These are phyloP conservation scores for Saxidomus purpurata DNA, from an alignment of 1,140 invertebrate species.

Conservation along the genomic window DNA sequence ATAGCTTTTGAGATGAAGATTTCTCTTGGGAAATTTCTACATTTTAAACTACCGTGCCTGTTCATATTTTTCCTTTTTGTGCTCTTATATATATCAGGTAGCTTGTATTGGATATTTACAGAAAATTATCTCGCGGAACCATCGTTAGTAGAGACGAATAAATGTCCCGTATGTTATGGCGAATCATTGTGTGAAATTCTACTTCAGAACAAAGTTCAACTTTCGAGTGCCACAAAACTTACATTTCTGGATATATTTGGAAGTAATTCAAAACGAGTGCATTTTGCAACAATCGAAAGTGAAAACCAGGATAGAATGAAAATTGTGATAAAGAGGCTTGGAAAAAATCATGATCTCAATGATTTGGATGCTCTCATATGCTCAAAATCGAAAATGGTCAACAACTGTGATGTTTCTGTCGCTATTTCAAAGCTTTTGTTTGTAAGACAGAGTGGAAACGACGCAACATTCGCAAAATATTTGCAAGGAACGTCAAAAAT, in stretches of 20 bases:
- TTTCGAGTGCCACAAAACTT: not conserved
- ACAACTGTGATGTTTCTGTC: not conserved
- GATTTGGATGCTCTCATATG: slow-evolving; percentile 15
- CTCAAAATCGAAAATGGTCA: not conserved
- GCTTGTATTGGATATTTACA: slow-evolving; percentile 23
- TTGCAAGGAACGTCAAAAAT: slow-evolving; percentile 21
- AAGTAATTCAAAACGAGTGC: not conserved
- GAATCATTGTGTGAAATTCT: not conserved
- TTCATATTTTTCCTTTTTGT: slow-evolving; percentile 31
- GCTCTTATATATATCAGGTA: slow-evolving; percentile 1
- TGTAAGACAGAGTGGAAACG: not conserved
- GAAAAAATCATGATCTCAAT: slow-evolving; percentile 23
- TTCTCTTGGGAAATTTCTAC: slow-evolving; percentile 27
- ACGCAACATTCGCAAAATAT: slow-evolving; percentile 1
- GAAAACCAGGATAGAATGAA: not conserved
- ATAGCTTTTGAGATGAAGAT: slow-evolving; percentile 29
- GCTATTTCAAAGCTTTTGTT: not conserved
- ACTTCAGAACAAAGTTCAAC: not conserved
- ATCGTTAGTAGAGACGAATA: not conserved
- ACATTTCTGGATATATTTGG: not conserved
- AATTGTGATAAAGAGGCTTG: not conserved
- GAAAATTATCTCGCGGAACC: not conserved
- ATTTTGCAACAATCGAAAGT: not conserved
- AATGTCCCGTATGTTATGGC: slow-evolving; percentile 17
- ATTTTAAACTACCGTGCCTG: slow-evolving; percentile 16